phyloP scores from a whole-genome alignment of 2,888 invertebrate species.

The Lasioglossum lativentre region DNA sequence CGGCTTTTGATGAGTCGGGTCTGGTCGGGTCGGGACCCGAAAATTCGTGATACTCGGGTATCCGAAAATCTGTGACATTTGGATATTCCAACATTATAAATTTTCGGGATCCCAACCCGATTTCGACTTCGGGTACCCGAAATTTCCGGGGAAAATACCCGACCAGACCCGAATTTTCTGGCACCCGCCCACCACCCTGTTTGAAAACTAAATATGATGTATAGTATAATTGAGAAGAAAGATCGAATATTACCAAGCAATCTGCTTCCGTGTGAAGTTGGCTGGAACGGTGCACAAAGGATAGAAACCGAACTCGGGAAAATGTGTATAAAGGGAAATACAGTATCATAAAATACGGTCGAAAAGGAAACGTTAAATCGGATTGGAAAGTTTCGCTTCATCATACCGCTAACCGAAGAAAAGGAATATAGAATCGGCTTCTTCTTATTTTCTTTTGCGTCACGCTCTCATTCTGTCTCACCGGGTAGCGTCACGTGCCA shows the following conservation, averaged over 20 bases:
- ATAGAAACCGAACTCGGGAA: background rate
- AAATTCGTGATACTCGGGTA: too few species aligned
- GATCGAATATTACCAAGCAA: background rate
- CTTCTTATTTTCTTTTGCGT: constrained; percentile 28
- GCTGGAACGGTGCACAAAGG: background rate
- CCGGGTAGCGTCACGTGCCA: constrained; percentile 45
- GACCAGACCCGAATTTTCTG: too few species aligned
- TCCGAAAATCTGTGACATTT: too few species aligned
- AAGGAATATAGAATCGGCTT: background rate
- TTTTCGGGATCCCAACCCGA: too few species aligned
- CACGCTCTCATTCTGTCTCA: constrained; percentile 36
- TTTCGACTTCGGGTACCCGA: too few species aligned
- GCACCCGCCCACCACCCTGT: too few species aligned
- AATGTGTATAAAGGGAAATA: background rate
- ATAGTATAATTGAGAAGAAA: background rate
- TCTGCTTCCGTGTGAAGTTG: background rate
- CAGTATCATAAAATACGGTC: background rate
- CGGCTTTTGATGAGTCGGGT: too few species aligned
- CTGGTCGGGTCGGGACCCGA: too few species aligned
- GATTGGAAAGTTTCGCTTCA: constrained; percentile 10
- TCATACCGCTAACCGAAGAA: constrained; percentile 4
- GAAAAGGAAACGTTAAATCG: constrained; percentile 12
- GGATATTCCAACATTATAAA: too few species aligned
- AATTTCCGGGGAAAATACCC: too few species aligned
- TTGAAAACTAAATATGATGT: background rate